phyloP scores from a whole-genome alignment of 2,797 vertebrate genomes.

The Nasua narica region DNA sequence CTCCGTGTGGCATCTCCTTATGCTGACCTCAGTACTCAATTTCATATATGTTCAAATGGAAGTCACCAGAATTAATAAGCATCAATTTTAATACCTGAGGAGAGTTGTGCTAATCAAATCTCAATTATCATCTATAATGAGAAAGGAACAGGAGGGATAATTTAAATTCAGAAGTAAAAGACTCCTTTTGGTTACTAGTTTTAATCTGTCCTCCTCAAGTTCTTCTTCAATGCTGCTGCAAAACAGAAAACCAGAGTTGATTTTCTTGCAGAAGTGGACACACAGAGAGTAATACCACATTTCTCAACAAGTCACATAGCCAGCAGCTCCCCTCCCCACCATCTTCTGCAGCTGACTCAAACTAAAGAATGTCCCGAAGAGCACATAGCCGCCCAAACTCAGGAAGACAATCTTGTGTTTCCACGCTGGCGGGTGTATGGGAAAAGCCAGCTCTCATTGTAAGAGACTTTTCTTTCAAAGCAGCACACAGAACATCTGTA shows the following conservation, averaged over 20 bases:
- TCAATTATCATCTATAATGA: not conserved
- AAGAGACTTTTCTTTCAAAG: not conserved
- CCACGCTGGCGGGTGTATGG: not conserved
- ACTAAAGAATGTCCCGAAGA: not conserved
- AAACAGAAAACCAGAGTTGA: not conserved
- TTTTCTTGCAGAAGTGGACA: not conserved
- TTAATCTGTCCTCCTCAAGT: not conserved
- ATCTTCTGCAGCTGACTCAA: not conserved
- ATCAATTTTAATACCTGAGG: not conserved
- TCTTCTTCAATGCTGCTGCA: not conserved
- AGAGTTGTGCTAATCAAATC: not conserved
- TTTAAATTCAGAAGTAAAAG: not conserved
- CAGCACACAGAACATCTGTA: not conserved
- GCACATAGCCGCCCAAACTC: not conserved
- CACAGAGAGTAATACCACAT: not conserved
- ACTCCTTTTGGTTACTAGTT: not conserved
- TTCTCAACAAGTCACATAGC: not conserved
- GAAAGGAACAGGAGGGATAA: not conserved
- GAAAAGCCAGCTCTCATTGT: not conserved
- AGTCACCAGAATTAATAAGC: not conserved
- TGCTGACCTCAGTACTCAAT: not conserved
- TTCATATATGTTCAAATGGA: not conserved
- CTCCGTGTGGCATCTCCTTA: not conserved
- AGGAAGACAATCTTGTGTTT: not conserved
- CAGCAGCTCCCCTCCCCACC: not conserved